These are phyloP conservation scores for Lindbergichthys nudifrons DNA, from an alignment of 2,797 vertebrate species.

Conservation along the genomic window DNA sequence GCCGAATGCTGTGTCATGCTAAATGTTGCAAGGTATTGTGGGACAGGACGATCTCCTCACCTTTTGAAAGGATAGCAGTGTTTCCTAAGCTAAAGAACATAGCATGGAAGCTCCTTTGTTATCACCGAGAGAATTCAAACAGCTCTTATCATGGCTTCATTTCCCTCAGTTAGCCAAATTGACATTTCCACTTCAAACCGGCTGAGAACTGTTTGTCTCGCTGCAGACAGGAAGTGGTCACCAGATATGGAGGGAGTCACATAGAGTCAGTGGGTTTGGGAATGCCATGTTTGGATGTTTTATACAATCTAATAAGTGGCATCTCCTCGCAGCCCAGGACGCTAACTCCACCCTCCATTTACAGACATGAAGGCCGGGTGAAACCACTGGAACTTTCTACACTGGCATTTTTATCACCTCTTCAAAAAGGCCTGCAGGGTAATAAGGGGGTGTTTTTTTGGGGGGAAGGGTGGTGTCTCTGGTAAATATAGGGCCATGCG, in stretches of 20 bases:
- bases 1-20: too few species aligned
- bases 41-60: too few species aligned
- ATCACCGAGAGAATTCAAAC: too few species aligned
- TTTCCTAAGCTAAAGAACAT: too few species aligned
- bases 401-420: slow-evolving; percentile 71
- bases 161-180: too few species aligned
- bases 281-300: slow-evolving; percentile 5
- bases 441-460: slow-evolving; percentile 57
- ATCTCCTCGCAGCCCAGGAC: slow-evolving; percentile 14
- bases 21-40: too few species aligned
- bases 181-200: slow-evolving; percentile 11
- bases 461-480: slow-evolving; percentile 3
- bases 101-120: too few species aligned
- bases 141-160: too few species aligned
- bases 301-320: slow-evolving; percentile 3
- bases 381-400: slow-evolving; percentile 69
- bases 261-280: slow-evolving; percentile 19
- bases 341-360: slow-evolving; percentile 45
- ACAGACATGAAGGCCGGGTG: slow-evolving; percentile 54
- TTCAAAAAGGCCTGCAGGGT: slow-evolving; percentile 69
- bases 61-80: too few species aligned
- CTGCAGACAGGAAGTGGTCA: slow-evolving; percentile 47
- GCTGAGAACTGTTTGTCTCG: background rate
- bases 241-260: slow-evolving; percentile 31
- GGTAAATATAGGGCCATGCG: slow-evolving; percentile 74